A percentile compares a stretch with the other conserved stretches of the same genome.
These are phyloP conservation scores for Lophius piscatorius DNA, from an alignment of 2,113 vertebrate species.

Conservation along the genomic window DNA sequence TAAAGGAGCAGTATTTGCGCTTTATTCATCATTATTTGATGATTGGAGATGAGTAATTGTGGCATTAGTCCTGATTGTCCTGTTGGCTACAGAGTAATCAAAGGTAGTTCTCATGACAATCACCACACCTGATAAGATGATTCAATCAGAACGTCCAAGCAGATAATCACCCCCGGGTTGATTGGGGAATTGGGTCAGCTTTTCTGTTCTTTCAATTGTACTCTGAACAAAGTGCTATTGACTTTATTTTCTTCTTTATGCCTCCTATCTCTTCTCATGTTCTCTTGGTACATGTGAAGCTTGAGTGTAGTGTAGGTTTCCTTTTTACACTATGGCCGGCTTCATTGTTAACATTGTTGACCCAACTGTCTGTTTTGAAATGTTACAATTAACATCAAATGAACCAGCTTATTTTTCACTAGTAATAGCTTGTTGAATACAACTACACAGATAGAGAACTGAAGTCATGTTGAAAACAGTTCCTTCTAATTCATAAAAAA, in stretches of 20 bases:
- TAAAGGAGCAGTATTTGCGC: too few species aligned
- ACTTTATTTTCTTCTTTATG: constrained; percentile 41
- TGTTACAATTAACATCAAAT: too few species aligned
- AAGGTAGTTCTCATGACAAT: not conserved
- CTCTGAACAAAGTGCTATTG: constrained; percentile 36
- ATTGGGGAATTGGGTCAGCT: constrained; percentile 36
- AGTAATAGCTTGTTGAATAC: not conserved
- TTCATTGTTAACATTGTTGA: constrained; percentile 12
- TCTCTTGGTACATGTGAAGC: constrained; percentile 14
- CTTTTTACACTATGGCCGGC: constrained; percentile 3
- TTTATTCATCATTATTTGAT: not conserved
- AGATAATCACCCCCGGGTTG: constrained; percentile 11
- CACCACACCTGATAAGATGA: constrained; percentile 2
- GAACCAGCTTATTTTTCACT: not conserved
- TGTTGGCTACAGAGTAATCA: constrained; percentile 4
- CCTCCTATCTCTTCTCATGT: not conserved
- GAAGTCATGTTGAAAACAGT: not conserved
- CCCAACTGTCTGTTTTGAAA: not conserved
- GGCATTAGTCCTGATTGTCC: not conserved
- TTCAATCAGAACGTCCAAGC: not conserved
- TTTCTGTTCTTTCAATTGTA: constrained; percentile 48
- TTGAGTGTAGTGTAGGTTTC: constrained; percentile 27
- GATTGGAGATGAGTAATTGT: not conserved
- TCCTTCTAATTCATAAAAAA: not conserved
- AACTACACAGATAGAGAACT: not conserved